These are phyloP conservation scores for Teleogryllus occipitalis DNA, from an alignment of 1,140 invertebrate species.

Conservation along the genomic window DNA sequence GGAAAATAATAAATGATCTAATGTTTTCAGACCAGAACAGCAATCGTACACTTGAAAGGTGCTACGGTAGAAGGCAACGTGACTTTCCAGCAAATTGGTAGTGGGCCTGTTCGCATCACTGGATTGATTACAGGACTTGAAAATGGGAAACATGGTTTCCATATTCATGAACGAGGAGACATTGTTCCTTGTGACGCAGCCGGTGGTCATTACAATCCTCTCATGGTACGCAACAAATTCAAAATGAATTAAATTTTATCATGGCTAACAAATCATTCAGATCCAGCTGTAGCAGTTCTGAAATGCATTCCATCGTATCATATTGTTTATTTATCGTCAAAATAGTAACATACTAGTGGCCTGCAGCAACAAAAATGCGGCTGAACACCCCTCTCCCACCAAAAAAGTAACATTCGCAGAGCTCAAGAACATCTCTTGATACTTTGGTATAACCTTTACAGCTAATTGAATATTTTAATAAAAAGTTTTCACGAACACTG, in stretches of 20 bases:
- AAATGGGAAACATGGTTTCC: background rate
- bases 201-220: background rate
- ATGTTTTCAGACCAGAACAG: background rate
- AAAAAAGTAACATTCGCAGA: too few relatives aligned
- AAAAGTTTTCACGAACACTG: too few relatives aligned
- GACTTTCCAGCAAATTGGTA: background rate
- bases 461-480: too few relatives aligned
- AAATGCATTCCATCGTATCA: too few relatives aligned
- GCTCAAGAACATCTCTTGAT: too few relatives aligned
- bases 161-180: background rate
- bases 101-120: background rate
- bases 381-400: too few relatives aligned
- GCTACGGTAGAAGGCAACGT: background rate
- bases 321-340: too few relatives aligned
- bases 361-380: too few relatives aligned
- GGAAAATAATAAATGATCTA: too few relatives aligned
- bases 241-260: background rate
- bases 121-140: background rate
- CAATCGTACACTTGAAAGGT: background rate
- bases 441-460: too few relatives aligned
- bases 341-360: too few relatives aligned
- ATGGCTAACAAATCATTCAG: background rate
- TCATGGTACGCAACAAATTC: background rate
- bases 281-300: background rate
- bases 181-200: background rate